These are phyloP conservation scores for Nephrocerus scutellatus DNA, from an alignment of 2,888 invertebrate genomes.

Conservation along the genomic window DNA sequence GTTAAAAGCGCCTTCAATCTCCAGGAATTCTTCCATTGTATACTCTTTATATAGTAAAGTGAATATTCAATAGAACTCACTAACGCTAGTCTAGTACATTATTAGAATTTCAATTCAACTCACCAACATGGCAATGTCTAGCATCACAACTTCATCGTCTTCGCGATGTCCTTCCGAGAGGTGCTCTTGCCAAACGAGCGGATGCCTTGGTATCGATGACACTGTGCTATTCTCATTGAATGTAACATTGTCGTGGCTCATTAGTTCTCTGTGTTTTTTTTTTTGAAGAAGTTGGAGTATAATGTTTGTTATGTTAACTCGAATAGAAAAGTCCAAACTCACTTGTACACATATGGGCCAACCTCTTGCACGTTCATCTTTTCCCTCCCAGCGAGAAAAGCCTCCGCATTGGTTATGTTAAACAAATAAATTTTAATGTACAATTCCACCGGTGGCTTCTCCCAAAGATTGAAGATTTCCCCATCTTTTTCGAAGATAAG, in stretches of 20 bases:
- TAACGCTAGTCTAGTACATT: neutral
- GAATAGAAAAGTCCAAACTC: constrained; percentile 38
- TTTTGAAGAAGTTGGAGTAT: constrained; percentile 1
- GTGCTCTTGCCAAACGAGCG: constrained; percentile 68
- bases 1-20: too few species aligned
- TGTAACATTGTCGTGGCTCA: constrained; percentile 62
- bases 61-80: too few species aligned
- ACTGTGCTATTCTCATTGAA: constrained; percentile 74
- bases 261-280: constrained; percentile 60
- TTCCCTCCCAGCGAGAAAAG: constrained; percentile 63
- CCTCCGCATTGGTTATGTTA: constrained; percentile 77
- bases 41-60: too few species aligned
- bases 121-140: constrained; percentile 80
- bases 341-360: constrained; percentile 88
- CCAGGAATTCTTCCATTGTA: too few species aligned
- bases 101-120: constrained; percentile 42
- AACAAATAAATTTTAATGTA: constrained; percentile 72
- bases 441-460: constrained; percentile 70
- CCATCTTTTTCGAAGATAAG: constrained; percentile 64
- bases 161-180: constrained; percentile 66
- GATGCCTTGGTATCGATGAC: constrained; percentile 63
- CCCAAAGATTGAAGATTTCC: constrained; percentile 78
- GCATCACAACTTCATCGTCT: constrained; percentile 66
- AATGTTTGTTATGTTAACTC: neutral
- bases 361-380: constrained; percentile 68